Evolutionary conservation across 2,888 invertebrate species (phyloP), one percentile per base, ranked within the genome.

Genomic region (Panopea generosa): DNA sequence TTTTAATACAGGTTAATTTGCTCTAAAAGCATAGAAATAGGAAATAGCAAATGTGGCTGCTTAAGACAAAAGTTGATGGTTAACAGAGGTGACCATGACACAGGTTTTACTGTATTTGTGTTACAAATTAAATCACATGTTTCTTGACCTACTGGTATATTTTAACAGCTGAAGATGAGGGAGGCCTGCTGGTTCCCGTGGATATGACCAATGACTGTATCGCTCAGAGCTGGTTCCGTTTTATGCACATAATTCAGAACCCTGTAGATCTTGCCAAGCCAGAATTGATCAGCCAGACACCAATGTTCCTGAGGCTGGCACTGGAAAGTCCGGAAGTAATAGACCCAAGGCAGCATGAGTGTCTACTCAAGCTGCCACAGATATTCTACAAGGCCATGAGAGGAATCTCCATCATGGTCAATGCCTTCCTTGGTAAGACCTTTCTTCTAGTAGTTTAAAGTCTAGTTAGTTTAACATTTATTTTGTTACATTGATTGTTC

Each of bases 181-280:
- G 94, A 94, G 75, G 94, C 2, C 95, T 95, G 85, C 93, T 98
- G 53, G 96, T 98, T 70, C 97, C 98, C 1, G 92, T 94, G 0
- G 96, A 96, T 60, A 98, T 98, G 96, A 95, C 95, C 50, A 97
- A 98, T 91, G 92, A 92, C 81, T 97, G 97, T 75, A 95, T 98
- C 45, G 96, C 97, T 70, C 99, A 99, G 94, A 96, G 96, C 87
- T 99, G 99, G 99, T 99, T 97, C 93, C 95, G 99, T 74, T 96
- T 99, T 90, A 94, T 99, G 74, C 97, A 98, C 90, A 97, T 97
- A 45, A 95, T 99, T 77, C 98, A 98, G 33, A 98, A 98, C 93
- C 99, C 99, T 0, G 97, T 97, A 0, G 97, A 97, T 87, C 94
- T 99, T 75, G 88, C 91, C 65, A 87, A 87, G 18, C 90, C 91